Evolutionary conservation across 1,140 invertebrate genomes (phyloP).

Genomic region (Neotoxoptera formosana): DNA sequence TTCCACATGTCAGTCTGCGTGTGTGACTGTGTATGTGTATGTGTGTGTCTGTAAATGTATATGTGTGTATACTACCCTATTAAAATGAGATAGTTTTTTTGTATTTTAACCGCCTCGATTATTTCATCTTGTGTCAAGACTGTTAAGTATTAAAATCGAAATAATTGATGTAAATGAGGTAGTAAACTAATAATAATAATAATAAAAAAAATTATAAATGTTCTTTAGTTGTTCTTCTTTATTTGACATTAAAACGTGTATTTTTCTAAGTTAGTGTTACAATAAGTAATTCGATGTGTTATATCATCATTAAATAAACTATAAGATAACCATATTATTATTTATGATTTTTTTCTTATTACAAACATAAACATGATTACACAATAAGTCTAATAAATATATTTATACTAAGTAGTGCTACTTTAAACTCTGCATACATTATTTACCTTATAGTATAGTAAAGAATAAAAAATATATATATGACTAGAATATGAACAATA

Average conservation of each 20-base stretch:
- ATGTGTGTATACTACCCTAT: constrained; percentile 30
- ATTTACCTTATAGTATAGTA: constrained; percentile 15
- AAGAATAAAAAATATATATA: background rate
- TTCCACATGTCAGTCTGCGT: background rate
- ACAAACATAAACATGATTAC: background rate
- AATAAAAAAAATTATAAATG: constrained; percentile 7
- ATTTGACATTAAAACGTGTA: constrained; percentile 12
- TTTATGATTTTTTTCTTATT: constrained; percentile 23
- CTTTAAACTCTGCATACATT: background rate
- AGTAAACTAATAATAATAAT: constrained; percentile 17
- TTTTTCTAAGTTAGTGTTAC: constrained; percentile 42
- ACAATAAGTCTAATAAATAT: background rate
- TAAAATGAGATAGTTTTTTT: constrained; percentile 19
- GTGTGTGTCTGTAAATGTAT: constrained; percentile 58
- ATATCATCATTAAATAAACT: constrained; percentile 23
- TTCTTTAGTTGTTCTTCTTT: constrained; percentile 41
- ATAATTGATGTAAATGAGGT: constrained; percentile 16
- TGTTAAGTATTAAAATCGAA: constrained; percentile 50
- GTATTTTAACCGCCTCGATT: background rate
- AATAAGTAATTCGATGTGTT: constrained; percentile 3
- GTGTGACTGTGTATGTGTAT: constrained; percentile 63
- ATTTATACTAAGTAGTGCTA: background rate
- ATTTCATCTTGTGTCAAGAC: constrained; percentile 43
- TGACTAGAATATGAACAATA: constrained; percentile 18
- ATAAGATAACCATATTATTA: background rate